Evolutionary conservation across 2,797 vertebrate species (phyloP).

Genomic region (Fratercula arctica): DNA sequence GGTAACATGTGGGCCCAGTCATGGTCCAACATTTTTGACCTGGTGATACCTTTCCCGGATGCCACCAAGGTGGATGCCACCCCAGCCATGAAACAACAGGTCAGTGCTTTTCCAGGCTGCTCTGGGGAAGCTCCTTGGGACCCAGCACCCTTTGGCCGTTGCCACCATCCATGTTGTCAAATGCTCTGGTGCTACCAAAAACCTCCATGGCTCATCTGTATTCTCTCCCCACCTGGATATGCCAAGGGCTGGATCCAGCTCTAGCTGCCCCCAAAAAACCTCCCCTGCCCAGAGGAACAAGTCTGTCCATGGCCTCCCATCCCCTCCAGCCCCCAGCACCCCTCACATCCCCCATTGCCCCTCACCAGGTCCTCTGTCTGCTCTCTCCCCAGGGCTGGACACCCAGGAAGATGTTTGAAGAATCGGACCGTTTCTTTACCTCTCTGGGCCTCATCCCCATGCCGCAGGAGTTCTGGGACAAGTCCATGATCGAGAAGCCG

Average conservation of each 20-base stretch:
- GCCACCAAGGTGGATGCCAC: slow-evolving; percentile 92
- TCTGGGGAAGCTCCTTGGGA: neutral
- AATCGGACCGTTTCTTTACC: slow-evolving; percentile 89
- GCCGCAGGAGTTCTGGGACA: slow-evolving; percentile 87
- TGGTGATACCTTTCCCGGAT: slow-evolving; percentile 86
- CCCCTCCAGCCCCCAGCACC: neutral
- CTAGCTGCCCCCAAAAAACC: neutral
- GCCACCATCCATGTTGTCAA: neutral
- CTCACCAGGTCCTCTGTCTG: neutral
- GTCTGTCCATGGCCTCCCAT: neutral
- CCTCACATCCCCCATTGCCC: neutral
- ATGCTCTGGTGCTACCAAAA: neutral
- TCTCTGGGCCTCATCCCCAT: slow-evolving; percentile 89
- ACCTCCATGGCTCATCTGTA: neutral
- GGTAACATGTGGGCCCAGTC: slow-evolving; percentile 99
- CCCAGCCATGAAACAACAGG: slow-evolving; percentile 90
- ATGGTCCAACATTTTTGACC: slow-evolving; percentile 93
- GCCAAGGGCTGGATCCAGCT: neutral
- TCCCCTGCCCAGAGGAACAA: neutral
- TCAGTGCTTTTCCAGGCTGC: slow-evolving; percentile 45
- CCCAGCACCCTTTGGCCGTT: neutral
- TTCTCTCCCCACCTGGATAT: neutral
- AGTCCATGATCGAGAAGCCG: slow-evolving; percentile 91
- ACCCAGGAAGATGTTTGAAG: slow-evolving; percentile 88
- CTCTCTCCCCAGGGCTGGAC: slow-evolving; percentile 85